Evolutionary conservation across 2,797 vertebrate genomes (phyloP).

Genomic region (Bucorvus abyssinicus): DNA sequence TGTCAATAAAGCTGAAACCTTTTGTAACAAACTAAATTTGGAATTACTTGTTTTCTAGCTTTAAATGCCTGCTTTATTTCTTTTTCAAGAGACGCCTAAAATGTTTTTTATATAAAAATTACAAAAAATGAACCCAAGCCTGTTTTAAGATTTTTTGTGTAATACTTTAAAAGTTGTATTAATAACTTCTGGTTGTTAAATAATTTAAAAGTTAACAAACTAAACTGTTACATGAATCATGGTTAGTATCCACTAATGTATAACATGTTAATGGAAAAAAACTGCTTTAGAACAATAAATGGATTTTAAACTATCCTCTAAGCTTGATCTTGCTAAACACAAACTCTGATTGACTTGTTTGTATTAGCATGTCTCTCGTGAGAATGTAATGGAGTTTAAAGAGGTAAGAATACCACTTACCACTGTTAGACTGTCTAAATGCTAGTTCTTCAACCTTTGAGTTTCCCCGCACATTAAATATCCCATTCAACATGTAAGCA

Average conservation of each 20-base stretch:
- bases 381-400: constrained; percentile 96
- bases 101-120: constrained; percentile 86
- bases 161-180: constrained; percentile 88
- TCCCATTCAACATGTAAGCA: constrained; percentile 86
- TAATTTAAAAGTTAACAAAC: constrained; percentile 90
- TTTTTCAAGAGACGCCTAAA: constrained; percentile 88
- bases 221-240: constrained; percentile 91
- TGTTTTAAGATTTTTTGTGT: constrained; percentile 88
- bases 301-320: constrained; percentile 94
- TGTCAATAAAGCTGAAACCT: constrained; percentile 89
- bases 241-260: constrained; percentile 89
- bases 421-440: constrained; percentile 89
- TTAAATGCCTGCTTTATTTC: constrained; percentile 89
- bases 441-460: constrained; percentile 85
- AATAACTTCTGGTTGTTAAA: constrained; percentile 91
- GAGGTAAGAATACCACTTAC: constrained; percentile 97
- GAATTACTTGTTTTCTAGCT: constrained; percentile 88
- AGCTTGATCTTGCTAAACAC: constrained; percentile 96
- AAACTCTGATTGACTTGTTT: constrained; percentile 94
- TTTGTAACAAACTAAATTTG: constrained; percentile 89
- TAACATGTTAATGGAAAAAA: constrained; percentile 88
- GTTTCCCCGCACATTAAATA: constrained; percentile 85
- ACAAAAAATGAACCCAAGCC: constrained; percentile 85
- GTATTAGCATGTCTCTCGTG: constrained; percentile 91
- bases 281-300: constrained; percentile 92